These are phyloP conservation scores for Heliconius melpomene DNA, from an alignment of 1,140 invertebrate species.

Conservation along the genomic window DNA sequence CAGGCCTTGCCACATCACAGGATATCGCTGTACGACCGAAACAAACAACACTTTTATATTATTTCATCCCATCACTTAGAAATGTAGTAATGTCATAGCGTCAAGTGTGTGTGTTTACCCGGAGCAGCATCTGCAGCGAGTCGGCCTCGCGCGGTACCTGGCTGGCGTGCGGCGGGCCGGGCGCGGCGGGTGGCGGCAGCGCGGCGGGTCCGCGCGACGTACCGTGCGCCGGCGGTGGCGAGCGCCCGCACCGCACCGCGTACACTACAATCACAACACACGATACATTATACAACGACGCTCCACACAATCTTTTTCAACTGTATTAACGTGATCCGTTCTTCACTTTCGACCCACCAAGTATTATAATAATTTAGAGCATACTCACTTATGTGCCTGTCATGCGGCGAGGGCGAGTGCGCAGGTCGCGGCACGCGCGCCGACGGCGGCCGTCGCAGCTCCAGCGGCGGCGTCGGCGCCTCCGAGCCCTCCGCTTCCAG, in stretches of 20 bases:
- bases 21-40: slow-evolving; percentile 86
- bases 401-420: slow-evolving; percentile 81
- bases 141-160: slow-evolving; percentile 90
- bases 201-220: slow-evolving; percentile 60
- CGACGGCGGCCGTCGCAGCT: slow-evolving; percentile 83
- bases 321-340: too few relatives aligned
- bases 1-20: slow-evolving; percentile 97
- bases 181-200: slow-evolving; percentile 61
- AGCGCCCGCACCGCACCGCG: slow-evolving; percentile 54
- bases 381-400: slow-evolving; percentile 86
- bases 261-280: slow-evolving; percentile 43
- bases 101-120: slow-evolving; percentile 67
- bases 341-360: too few relatives aligned
- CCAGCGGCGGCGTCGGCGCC: slow-evolving; percentile 87
- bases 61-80: too few relatives aligned
- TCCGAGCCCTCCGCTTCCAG: slow-evolving; percentile 84
- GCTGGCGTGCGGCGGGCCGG: slow-evolving; percentile 86
- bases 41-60: background rate
- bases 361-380: background rate
- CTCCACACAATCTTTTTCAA: too few relatives aligned
- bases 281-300: too few relatives aligned
- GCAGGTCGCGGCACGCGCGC: slow-evolving; percentile 79
- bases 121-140: slow-evolving; percentile 88
- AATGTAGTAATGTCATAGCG: too few relatives aligned
- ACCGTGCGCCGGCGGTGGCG: slow-evolving; percentile 72